Conservation (phyloP, 2,113 vertebrate species). For the Tylochromis polylepis region DNA sequence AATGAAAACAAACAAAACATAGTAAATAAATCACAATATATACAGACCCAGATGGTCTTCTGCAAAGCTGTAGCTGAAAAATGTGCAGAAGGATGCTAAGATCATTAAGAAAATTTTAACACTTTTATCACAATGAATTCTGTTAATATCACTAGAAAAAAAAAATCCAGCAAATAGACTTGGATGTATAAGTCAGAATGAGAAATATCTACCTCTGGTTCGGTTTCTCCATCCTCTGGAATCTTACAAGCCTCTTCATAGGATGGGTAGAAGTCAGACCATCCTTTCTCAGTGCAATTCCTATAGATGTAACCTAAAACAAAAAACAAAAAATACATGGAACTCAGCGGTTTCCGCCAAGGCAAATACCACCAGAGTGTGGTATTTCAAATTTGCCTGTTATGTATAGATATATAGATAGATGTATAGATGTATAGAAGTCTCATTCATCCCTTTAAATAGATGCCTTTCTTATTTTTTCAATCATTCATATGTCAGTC, state of each 20-base stretch:
- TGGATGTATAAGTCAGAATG: not conserved
- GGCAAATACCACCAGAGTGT: not conserved
- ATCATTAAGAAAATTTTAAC: not conserved
- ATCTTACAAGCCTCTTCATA: conserved; percentile 58
- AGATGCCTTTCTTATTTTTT: not conserved
- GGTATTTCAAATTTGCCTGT: not conserved
- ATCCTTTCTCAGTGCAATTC: conserved; percentile 60
- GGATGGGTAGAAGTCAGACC: conserved; percentile 49
- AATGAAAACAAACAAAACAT: not conserved
- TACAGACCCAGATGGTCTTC: not conserved
- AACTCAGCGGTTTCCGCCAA: not conserved
- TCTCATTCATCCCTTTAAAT: not conserved
- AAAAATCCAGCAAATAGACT: not conserved
- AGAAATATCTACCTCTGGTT: conserved; percentile 40
- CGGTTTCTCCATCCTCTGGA: not conserved
- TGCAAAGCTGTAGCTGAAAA: not conserved
- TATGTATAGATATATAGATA: not conserved
- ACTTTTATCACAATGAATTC: not conserved
- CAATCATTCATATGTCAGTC: not conserved
- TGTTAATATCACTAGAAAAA: not conserved
- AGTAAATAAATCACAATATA: not conserved
- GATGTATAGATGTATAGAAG: too few relatives aligned
- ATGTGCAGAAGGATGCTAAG: not conserved
- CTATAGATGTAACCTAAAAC: conserved; percentile 52
- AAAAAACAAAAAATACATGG: not conserved